Conservation (phyloP, 1,140 invertebrate species). For the Zaprionus africanus region DNA sequence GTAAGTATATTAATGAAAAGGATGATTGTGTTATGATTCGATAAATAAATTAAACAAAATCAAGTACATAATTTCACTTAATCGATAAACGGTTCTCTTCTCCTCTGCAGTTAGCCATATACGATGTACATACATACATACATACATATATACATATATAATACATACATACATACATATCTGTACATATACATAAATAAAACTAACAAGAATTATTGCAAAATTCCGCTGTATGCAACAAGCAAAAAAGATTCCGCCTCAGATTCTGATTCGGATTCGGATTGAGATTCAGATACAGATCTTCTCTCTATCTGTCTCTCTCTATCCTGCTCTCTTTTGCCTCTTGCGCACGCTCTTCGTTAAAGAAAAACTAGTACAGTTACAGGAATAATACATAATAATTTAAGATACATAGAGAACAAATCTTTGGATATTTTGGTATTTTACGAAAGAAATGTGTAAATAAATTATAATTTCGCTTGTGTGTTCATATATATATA, state of each 20-base stretch:
- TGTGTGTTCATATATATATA: slow-evolving; percentile 22
- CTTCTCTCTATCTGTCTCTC: not conserved
- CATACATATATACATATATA: slow-evolving; percentile 22
- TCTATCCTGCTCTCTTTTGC: slow-evolving; percentile 8
- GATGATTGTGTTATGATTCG: slow-evolving; percentile 37
- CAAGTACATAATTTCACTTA: slow-evolving; percentile 65
- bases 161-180: slow-evolving; percentile 5
- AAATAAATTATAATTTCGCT: slow-evolving; percentile 44
- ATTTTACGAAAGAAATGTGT: slow-evolving; percentile 33
- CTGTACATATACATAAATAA: slow-evolving; percentile 24
- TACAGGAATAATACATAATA: slow-evolving; percentile 27
- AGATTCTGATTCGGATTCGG: not conserved
- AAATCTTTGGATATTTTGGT: slow-evolving; percentile 54
- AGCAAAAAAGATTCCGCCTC: slow-evolving; percentile 17
- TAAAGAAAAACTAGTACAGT: slow-evolving; percentile 37
- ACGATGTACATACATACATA: slow-evolving; percentile 35
- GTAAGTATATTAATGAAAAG: slow-evolving; percentile 52
- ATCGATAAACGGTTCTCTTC: slow-evolving; percentile 16
- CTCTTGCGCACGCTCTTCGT: slow-evolving; percentile 19
- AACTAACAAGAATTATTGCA: slow-evolving; percentile 43
- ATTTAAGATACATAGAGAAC: slow-evolving; percentile 36
- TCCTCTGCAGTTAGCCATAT: slow-evolving; percentile 21
- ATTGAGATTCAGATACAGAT: not conserved
- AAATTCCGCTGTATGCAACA: slow-evolving; percentile 29
- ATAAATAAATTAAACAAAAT: slow-evolving; percentile 61